These are phyloP conservation scores for Frankliniella fusca DNA, from an alignment of 2,888 invertebrate species.

Conservation along the genomic window DNA sequence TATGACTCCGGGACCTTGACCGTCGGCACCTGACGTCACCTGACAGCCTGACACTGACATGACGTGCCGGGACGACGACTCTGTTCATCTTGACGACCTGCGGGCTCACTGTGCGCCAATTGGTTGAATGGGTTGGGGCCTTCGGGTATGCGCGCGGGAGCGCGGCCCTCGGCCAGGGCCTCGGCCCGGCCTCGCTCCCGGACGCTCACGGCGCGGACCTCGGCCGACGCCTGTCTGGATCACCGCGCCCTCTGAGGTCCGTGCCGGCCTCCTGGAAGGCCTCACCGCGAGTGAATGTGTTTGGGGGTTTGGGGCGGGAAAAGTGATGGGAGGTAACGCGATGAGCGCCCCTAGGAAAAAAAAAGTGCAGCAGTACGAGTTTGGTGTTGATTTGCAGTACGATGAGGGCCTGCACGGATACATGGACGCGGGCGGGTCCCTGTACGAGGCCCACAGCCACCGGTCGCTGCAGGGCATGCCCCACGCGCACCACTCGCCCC, in stretches of 20 bases:
- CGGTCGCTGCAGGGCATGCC: constrained; percentile 45
- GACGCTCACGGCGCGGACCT: too few relatives aligned
- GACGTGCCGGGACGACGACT: background rate
- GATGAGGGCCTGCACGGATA: constrained; percentile 92
- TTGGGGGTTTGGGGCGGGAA: too few relatives aligned
- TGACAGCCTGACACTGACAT: background rate
- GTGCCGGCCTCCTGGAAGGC: too few relatives aligned
- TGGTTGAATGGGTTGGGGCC: too few relatives aligned
- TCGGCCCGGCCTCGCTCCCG: background rate
- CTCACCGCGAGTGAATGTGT: background rate
- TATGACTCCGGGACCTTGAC: background rate
- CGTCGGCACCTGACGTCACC: constrained; percentile 4
- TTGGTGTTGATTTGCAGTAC: constrained; percentile 61
- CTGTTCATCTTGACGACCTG: background rate
- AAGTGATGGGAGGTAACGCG: background rate
- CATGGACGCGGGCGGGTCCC: constrained; percentile 65
- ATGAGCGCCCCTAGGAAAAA: background rate
- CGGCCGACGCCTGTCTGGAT: too few relatives aligned
- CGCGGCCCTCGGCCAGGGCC: background rate
- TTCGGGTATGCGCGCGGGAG: too few relatives aligned
- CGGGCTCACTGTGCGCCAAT: background rate
- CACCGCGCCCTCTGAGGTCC: too few relatives aligned
- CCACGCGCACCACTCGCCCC: constrained; percentile 67
- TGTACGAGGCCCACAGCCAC: constrained; percentile 72
- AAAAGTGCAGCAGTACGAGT: background rate